A percentile compares a stretch with the other conserved stretches of the same genome.
Evolutionary conservation across 2,888 invertebrate genomes (phyloP).

Genomic region (Pycnomerus fuliginosus): DNA sequence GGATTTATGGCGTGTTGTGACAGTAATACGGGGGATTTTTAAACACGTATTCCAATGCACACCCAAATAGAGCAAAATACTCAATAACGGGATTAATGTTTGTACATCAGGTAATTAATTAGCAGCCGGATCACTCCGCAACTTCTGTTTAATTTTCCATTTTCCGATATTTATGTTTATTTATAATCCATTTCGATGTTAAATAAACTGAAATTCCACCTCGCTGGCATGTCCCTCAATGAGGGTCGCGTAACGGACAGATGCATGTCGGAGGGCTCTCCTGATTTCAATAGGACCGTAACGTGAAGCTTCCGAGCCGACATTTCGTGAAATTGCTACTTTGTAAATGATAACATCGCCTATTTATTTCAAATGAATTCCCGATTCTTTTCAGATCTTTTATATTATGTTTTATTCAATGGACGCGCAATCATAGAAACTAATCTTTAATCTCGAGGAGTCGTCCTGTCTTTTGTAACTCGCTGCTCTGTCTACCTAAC

Average conservation of each 20-base stretch:
- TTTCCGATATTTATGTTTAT: background rate
- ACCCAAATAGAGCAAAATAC: no score
- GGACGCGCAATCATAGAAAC: constrained; percentile 44
- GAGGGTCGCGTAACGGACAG: constrained; percentile 19
- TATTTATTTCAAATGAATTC: constrained; percentile 48
- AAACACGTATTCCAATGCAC: constrained; percentile 10
- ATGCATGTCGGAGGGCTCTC: constrained; percentile 20
- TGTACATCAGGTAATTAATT: constrained; percentile 17
- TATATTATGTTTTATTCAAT: constrained; percentile 30
- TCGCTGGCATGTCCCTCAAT: background rate
- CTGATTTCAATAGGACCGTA: constrained; percentile 30
- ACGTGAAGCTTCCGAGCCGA: constrained; percentile 36
- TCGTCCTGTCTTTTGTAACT: constrained; percentile 28
- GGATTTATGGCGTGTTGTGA: constrained; percentile 51
- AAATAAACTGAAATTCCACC: constrained; percentile 5
- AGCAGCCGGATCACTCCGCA: constrained; percentile 1
- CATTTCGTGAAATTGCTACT: constrained; percentile 48
- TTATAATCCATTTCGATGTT: background rate
- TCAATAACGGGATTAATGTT: no score
- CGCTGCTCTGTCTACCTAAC: no score
- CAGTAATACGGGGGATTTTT: constrained; percentile 46
- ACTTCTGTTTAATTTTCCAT: background rate
- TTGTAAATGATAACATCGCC: constrained; percentile 47
- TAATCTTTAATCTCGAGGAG: constrained; percentile 42
- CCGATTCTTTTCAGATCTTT: constrained; percentile 30